These are phyloP conservation scores for Holothuria leucospilota DNA, from an alignment of 53 echinoderm and acorn worm species.

Conservation along the genomic window DNA sequence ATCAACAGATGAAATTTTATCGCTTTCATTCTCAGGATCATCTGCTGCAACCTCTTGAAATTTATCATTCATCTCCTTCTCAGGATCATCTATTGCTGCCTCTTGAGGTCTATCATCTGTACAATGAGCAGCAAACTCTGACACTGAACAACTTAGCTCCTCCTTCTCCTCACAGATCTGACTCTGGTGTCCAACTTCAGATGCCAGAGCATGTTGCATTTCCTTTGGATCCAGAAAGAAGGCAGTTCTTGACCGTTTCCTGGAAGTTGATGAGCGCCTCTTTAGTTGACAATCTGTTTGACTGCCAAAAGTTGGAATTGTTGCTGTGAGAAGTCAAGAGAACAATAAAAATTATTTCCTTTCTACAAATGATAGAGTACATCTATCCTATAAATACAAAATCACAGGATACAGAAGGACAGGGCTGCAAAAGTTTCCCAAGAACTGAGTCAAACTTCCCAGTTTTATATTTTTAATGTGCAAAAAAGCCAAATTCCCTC, in stretches of 20 bases:
- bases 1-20: no score
- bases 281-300: not conserved
- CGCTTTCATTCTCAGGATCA: no score
- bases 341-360: no score
- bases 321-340: no score
- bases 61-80: not conserved
- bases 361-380: no score
- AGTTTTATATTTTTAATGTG: no score
- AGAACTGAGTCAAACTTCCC: no score
- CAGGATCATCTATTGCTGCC: not conserved
- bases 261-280: not conserved
- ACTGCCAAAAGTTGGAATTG: no score
- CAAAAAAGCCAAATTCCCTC: no score
- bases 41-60: not conserved
- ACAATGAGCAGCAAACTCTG: not conserved
- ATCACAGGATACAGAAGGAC: no score
- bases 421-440: no score
- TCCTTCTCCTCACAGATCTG: slow-evolving; percentile 3
- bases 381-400: no score
- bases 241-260: slow-evolving; percentile 47
- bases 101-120: not conserved
- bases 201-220: slow-evolving; percentile 35
- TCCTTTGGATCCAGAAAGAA: slow-evolving; percentile 54
- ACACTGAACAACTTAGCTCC: not conserved
- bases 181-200: not conserved